Conservation (phyloP, 2,797 vertebrate genomes). For the Acipenser transmontanus region DNA sequence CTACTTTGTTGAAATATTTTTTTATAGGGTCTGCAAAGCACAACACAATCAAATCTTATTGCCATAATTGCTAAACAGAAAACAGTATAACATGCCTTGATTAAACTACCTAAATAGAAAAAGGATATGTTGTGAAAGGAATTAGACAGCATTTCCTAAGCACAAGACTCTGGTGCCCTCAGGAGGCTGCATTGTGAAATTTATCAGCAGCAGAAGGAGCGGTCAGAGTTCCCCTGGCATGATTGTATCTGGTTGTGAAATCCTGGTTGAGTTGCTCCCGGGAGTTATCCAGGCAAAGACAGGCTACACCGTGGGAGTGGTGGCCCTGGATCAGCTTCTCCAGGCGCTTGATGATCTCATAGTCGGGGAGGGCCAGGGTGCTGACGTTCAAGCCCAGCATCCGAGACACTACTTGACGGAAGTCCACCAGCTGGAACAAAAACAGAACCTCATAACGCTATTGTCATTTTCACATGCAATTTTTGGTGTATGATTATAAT, state of each 20-base stretch:
- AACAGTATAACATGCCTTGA: no score
- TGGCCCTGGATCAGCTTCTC: slow-evolving; percentile 63
- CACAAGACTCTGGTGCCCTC: background rate
- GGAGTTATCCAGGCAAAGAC: slow-evolving; percentile 36
- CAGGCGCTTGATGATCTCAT: slow-evolving; percentile 75
- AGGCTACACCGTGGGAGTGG: slow-evolving; percentile 44
- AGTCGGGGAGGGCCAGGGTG: slow-evolving; percentile 58
- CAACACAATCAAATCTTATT: no score
- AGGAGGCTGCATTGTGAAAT: background rate
- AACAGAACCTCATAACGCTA: slow-evolving; percentile 15
- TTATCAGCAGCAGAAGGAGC: background rate
- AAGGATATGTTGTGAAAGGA: no score
- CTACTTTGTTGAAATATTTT: no score
- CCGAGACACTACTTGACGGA: slow-evolving; percentile 67
- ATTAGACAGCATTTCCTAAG: no score
- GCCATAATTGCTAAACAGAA: no score
- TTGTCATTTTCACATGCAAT: background rate
- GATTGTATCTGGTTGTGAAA: background rate
- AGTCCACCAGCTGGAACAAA: slow-evolving; percentile 69
- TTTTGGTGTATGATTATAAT: no score
- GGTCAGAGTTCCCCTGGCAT: background rate
- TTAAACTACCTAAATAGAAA: no score
- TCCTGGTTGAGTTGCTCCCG: background rate
- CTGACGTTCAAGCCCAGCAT: slow-evolving; percentile 67
- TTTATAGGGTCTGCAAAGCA: no score